Conservation (phyloP, 2,888 invertebrate genomes). For the Deilephila elpenor region DNA sequence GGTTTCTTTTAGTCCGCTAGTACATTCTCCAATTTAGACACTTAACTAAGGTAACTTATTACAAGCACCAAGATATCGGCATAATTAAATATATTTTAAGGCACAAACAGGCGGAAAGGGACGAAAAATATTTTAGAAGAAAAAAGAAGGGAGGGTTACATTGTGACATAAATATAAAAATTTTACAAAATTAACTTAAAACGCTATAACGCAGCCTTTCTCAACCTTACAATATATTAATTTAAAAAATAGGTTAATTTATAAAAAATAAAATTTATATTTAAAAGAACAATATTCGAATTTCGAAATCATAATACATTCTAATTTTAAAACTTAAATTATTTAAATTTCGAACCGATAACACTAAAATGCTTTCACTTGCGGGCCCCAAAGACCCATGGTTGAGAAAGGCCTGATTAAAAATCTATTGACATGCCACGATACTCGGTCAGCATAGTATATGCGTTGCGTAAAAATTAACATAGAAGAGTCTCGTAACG, state of each 20-base stretch:
- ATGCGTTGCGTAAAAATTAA: slow-evolving; percentile 49
- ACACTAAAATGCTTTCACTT: neutral
- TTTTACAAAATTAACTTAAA: neutral
- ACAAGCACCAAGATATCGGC: neutral
- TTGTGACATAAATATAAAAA: slow-evolving; percentile 11
- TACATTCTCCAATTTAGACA: neutral
- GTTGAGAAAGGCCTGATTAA: slow-evolving; percentile 17
- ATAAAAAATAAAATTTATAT: neutral
- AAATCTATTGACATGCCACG: slow-evolving; percentile 8
- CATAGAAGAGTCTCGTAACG: slow-evolving; percentile 38
- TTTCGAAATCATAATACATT: too few species aligned
- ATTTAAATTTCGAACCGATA: neutral
- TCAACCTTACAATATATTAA: slow-evolving; percentile 1
- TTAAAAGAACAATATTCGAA: neutral
- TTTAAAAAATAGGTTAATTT: neutral
- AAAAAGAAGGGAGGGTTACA: neutral
- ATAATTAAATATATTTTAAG: slow-evolving; percentile 12
- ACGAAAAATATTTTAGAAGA: neutral
- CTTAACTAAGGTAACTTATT: slow-evolving; percentile 7
- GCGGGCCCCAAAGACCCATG: neutral
- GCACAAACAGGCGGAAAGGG: slow-evolving; percentile 20
- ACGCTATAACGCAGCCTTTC: neutral
- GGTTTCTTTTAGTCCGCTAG: neutral
- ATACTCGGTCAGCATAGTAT: neutral
- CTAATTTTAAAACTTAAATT: slow-evolving; percentile 1